Evolutionary conservation across 2,797 vertebrate genomes (phyloP).

Genomic region (Sebastes vulpes): DNA sequence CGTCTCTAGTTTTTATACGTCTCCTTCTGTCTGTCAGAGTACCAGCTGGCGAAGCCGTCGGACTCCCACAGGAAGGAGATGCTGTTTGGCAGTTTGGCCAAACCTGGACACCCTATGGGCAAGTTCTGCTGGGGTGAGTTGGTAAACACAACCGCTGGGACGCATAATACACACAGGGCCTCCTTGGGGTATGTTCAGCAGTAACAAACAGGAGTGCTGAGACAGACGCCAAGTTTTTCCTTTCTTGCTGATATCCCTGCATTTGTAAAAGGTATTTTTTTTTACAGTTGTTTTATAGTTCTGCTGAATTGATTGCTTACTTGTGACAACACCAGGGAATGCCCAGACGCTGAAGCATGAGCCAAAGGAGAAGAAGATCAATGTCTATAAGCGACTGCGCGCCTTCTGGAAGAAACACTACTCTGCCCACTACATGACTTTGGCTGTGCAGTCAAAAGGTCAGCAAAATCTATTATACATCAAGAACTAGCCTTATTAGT

Average conservation of each 20-base stretch:
- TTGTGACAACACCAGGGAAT: constrained; percentile 86
- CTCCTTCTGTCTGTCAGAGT: constrained; percentile 87
- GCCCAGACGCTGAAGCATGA: constrained; percentile 94
- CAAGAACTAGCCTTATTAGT: background rate
- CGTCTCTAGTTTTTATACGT: constrained; percentile 27
- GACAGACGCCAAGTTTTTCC: constrained; percentile 26
- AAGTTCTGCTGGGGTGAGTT: constrained; percentile 98
- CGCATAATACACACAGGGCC: constrained; percentile 40
- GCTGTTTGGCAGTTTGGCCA: constrained; percentile 97
- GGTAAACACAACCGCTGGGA: constrained; percentile 64
- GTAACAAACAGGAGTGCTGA: constrained; percentile 54
- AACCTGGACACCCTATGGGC: constrained; percentile 95
- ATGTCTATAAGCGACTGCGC: constrained; percentile 91
- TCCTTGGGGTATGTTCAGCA: constrained; percentile 58
- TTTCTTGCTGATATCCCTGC: constrained; percentile 25
- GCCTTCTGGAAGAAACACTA: constrained; percentile 96
- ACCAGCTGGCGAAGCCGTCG: constrained; percentile 94
- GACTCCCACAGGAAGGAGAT: constrained; percentile 98
- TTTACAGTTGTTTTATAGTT: constrained; percentile 1
- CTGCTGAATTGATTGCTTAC: constrained; percentile 31
- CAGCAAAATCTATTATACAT: constrained; percentile 34
- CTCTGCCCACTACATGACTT: constrained; percentile 97
- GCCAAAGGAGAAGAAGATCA: constrained; percentile 93
- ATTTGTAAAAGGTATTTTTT: constrained; percentile 7
- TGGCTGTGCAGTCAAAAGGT: constrained; percentile 98